Base-by-base conservation (phyloP, 2,113 vertebrate genomes). In the Nyctereutes procyonoides region DNA sequence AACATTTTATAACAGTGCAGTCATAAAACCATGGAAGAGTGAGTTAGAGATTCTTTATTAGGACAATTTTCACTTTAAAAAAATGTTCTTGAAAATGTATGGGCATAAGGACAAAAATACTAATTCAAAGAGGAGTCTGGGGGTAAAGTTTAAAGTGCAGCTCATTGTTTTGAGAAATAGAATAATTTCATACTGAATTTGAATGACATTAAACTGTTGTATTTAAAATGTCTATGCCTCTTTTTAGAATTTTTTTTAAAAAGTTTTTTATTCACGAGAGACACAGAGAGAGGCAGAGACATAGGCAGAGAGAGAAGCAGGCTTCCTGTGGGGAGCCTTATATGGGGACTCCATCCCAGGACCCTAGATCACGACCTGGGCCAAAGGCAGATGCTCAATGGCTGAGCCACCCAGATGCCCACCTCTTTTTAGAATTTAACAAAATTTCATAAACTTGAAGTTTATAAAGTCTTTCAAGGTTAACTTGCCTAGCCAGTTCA, bases 361-460 rank as follows among this genome's bases (percentile, higher is more conserved):
- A 43, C 43, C 43, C 43, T 7, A 43, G 43, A 43, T 43, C 43
- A 43, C 43, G 6, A 43, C 43, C 43, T 43, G 43, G 8, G 43
- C 43, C 43, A 43, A 43, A 43, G 43, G 43, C 43, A 43, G 43
- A 43, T 7, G 43, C 43, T 43, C 43, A 43, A 43, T 43, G 43
- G 43, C 43, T 43, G 43, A 43, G 7, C 43, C 43, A 43, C 43
- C 43, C 43, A 43, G 43, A 43, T 43, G 7, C 43, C 43, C 43
- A 43, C 15, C 24, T 79, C 58, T 65, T 94, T 86, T 89, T 53
- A 88, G 74, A 73, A 60, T 62, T 81, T 69, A 71, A 86, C 35
- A 81, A 67, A 83, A 77, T 97, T 95, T 96, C 26, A 76, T 84
- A 71, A 96, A 79, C 76, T 60, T 93, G 32, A 53, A 56, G 13